phyloP scores from a whole-genome alignment of 2,113 vertebrate species.

The Gasterosteus aculeatus region DNA sequence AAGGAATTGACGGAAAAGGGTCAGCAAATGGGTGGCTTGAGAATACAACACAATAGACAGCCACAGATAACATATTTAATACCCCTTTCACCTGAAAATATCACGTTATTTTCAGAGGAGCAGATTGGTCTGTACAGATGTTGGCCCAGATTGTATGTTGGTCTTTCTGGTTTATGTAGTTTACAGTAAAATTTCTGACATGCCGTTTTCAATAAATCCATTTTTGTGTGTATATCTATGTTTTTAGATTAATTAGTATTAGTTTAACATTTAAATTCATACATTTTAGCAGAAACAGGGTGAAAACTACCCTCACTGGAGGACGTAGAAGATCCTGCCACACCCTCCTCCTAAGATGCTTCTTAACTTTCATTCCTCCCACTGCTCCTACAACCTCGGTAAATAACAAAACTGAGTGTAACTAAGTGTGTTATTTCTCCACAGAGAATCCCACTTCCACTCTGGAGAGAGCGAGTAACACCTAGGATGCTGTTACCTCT shows the following conservation, averaged over 20 bases:
- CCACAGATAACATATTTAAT: not conserved
- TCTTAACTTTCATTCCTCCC: conserved; percentile 41
- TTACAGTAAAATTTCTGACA: not conserved
- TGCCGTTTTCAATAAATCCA: no score
- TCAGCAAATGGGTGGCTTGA: conserved; percentile 25
- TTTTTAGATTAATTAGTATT: not conserved
- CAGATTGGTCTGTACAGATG: not conserved
- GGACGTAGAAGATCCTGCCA: conserved; percentile 17
- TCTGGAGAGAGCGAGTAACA: conserved; percentile 26
- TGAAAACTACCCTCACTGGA: conserved; percentile 13
- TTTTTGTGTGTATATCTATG: not conserved
- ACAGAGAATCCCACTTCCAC: conserved; percentile 17
- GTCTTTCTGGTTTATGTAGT: not conserved
- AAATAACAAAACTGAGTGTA: conserved; percentile 20
- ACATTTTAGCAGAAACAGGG: not conserved
- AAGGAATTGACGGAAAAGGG: conserved; percentile 6
- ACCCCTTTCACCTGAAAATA: not conserved
- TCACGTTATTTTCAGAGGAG: not conserved
- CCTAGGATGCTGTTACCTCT: conserved; percentile 83
- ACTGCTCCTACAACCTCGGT: conserved; percentile 32
- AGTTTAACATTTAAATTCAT: not conserved
- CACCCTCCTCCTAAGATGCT: conserved; percentile 24
- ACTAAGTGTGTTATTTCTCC: not conserved
- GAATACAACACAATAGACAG: not conserved
- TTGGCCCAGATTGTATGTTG: not conserved